Evolutionary conservation across 2,113 vertebrate species (phyloP).

Genomic region (Myxocyprinus asiaticus): DNA sequence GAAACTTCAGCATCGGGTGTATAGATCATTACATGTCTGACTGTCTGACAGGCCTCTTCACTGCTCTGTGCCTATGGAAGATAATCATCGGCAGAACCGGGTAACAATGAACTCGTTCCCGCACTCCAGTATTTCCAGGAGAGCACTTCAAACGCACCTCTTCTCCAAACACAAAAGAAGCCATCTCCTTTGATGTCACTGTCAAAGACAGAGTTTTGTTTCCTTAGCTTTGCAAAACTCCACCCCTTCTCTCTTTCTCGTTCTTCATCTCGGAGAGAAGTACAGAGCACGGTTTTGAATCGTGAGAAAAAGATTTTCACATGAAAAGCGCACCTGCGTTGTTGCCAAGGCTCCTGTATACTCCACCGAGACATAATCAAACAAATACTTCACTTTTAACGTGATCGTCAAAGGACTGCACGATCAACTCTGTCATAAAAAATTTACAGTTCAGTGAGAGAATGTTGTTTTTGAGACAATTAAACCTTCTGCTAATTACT

Average conservation of each 20-base stretch:
- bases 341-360: conserved; percentile 59
- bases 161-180: conserved; percentile 77
- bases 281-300: conserved; percentile 47
- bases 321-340: conserved; percentile 75
- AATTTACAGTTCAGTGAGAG: conserved; percentile 7
- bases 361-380: conserved; percentile 62
- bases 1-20: conserved; percentile 64
- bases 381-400: conserved; percentile 49
- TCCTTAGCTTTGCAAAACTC: conserved; percentile 71
- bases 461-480: conserved; percentile 42
- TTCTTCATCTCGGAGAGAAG: conserved; percentile 38
- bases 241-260: conserved; percentile 57
- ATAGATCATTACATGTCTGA: conserved; percentile 76
- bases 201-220: conserved; percentile 76
- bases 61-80: conserved; percentile 66
- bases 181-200: conserved; percentile 78
- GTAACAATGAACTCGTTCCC: conserved; percentile 74
- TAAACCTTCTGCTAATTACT: conserved; percentile 47
- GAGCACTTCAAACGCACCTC: conserved; percentile 73
- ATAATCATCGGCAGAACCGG: conserved; percentile 73
- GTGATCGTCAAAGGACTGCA: conserved; percentile 23
- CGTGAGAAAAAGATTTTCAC: conserved; percentile 69
- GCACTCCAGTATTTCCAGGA: conserved; percentile 73
- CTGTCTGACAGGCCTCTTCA: conserved; percentile 73
- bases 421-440: conserved; percentile 24